phyloP scores from a whole-genome alignment of 2,888 invertebrate species.

The Nowickia ferox region DNA sequence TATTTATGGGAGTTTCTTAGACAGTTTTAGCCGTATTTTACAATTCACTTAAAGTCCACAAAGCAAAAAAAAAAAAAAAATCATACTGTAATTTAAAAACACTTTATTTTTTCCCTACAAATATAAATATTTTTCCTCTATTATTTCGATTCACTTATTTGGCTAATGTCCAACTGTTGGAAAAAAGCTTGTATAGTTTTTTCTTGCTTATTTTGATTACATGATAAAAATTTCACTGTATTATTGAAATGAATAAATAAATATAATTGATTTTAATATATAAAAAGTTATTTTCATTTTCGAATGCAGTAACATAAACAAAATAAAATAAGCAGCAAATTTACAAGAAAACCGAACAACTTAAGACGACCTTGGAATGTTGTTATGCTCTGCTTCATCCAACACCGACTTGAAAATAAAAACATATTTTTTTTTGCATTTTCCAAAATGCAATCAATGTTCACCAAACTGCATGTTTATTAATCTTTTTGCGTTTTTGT shows the following conservation, averaged over 20 bases:
- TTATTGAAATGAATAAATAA: constrained; percentile 35
- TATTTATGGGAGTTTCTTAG: too few relatives aligned
- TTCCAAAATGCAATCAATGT: constrained; percentile 37
- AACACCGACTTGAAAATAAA: constrained; percentile 54
- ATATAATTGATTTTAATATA: constrained; percentile 32
- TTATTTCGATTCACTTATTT: constrained; percentile 27
- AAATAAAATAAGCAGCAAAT: constrained; percentile 26
- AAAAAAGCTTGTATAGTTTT: background rate
- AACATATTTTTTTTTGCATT: constrained; percentile 31
- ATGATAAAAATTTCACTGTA: constrained; percentile 64
- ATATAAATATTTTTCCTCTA: background rate
- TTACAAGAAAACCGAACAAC: constrained; percentile 54
- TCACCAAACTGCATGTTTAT: constrained; percentile 51
- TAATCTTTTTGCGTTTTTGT: constrained; percentile 12
- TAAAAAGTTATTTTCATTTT: constrained; percentile 36
- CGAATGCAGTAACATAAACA: background rate
- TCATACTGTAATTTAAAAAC: background rate
- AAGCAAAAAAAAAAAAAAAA: background rate
- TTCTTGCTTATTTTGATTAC: constrained; percentile 18
- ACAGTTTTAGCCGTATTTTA: too few relatives aligned
- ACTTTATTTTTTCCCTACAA: background rate
- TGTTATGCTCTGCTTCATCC: constrained; percentile 68
- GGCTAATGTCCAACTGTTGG: constrained; percentile 38
- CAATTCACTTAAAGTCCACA: background rate
- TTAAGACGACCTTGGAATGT: constrained; percentile 66